Evolutionary conservation across 2,888 invertebrate species (phyloP).

Genomic region (Rhagophthalmus giganteus): DNA sequence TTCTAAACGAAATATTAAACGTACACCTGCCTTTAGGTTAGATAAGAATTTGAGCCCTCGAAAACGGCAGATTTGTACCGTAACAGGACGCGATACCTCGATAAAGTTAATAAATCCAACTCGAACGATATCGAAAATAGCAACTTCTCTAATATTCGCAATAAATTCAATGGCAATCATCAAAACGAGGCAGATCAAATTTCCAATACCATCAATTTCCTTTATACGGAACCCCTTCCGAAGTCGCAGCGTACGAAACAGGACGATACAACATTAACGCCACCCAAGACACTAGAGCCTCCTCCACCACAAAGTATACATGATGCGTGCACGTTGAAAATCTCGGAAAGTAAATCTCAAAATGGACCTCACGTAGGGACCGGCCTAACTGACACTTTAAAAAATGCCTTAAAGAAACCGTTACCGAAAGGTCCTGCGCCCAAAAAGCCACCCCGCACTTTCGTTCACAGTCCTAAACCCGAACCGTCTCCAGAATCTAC

Average conservation of each 20-base stretch:
- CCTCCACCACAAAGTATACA: conserved; percentile 40
- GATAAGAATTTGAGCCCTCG: conserved; percentile 44
- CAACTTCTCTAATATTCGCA: conserved; percentile 45
- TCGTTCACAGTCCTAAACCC: conserved; percentile 52
- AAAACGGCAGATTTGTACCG: conserved; percentile 18
- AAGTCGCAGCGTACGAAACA: conserved; percentile 44
- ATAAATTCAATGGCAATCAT: conserved; percentile 40
- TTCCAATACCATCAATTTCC: conserved; percentile 35
- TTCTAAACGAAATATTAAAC: conserved; percentile 56
- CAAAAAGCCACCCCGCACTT: conserved; percentile 73
- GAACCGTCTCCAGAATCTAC: conserved; percentile 8
- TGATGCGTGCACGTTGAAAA: conserved; percentile 42
- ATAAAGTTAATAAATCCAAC: conserved; percentile 12
- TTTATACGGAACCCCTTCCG: conserved; percentile 50
- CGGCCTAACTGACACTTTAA: conserved; percentile 61
- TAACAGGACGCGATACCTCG: conserved; percentile 22
- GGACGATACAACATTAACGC: conserved; percentile 4
- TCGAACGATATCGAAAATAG: conserved; percentile 34
- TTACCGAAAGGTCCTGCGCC: conserved; percentile 73
- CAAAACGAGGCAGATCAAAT: conserved; percentile 24
- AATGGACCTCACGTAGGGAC: neutral
- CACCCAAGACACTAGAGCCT: neutral
- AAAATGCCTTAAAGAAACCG: conserved; percentile 68
- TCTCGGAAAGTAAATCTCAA: conserved; percentile 21
- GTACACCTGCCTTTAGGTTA: conserved; percentile 62